Conservation (phyloP, 2,797 vertebrate species). For the Orestias chungarensis region DNA sequence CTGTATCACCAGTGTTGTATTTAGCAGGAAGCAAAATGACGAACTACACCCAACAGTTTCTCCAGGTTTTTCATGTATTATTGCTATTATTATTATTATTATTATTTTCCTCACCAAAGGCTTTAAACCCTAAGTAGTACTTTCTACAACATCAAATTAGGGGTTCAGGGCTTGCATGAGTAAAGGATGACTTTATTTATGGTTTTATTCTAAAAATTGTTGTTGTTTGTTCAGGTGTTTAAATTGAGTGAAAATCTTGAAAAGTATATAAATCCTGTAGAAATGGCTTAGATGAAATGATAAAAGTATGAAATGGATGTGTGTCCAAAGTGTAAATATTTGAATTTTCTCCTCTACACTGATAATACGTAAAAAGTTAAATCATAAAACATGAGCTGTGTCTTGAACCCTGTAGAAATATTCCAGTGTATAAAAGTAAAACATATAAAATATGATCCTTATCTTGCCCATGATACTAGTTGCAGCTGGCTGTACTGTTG, state of each 20-base stretch:
- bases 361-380: not conserved
- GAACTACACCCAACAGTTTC: not conserved
- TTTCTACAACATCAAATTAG: not conserved
- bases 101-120: too few species aligned
- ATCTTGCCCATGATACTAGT: not conserved
- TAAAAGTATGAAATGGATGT: not conserved
- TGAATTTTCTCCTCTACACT: not conserved
- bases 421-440: not conserved
- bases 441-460: constrained; percentile 1
- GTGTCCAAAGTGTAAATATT: too few species aligned
- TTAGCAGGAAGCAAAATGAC: not conserved
- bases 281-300: not conserved
- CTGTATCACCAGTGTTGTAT: not conserved
- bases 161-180: not conserved
- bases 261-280: too few species aligned
- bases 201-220: too few species aligned
- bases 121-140: not conserved
- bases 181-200: too few species aligned
- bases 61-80: not conserved
- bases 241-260: too few species aligned
- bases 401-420: not conserved
- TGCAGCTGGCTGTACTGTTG: constrained; percentile 1
- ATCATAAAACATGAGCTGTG: not conserved
- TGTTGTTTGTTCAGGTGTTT: too few species aligned
- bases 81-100: too few species aligned